Base-by-base conservation (phyloP, 30 jellyfish, hydroid and myxozoan genomes). In the Chrysaora quinquecirrha region DNA sequence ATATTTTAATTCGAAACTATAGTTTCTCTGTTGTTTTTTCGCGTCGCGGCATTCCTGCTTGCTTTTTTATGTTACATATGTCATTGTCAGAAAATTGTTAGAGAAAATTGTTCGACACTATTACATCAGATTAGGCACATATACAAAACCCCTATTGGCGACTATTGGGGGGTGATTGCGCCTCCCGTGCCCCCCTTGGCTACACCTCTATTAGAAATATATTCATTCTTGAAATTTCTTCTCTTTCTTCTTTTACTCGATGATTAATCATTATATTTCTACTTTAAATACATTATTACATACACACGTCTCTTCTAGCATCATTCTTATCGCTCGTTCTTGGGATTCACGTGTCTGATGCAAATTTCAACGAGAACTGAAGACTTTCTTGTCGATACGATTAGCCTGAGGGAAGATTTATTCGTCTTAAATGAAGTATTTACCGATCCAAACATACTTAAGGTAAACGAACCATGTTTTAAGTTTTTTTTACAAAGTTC, bases 291-390 rank as follows among this genome's bases (percentile, higher is more conserved):
- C n/a, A n/a, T n/a, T n/a, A n/a, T n/a, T n/a, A n/a, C n/a, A n/a
- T n/a, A n/a, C n/a, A n/a, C n/a, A n/a, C n/a, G n/a, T n/a, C n/a
- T 23, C 20, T 75, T 75, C 49, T 76, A 94, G 98, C 95, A 86
- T 24, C 99, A 95, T 66, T 89, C 97, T 0, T 89, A 89, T 66
- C 96, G 99, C 6, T 95, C 99, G 0, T 95, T 89, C 69, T 96
- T 84, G 47, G 99, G 99, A 0, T 95, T 95, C 76, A 87, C 83
- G n/a, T 95, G 99, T 73, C 56, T 95, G 79, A 89, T 95, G 98
- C 99, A 95, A 86, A 75, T 95, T 12, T 89, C 98, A 58, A 95
- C 98, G 54, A 54, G 99, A 58, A 30, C 69, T 16, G 90, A 86
- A 74, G 99, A 95, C 50, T 95, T 71, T 54, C 81, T 95, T 24